These are phyloP conservation scores for Sinohyriopsis cumingii DNA, from an alignment of 2,888 invertebrate species.

Conservation along the genomic window DNA sequence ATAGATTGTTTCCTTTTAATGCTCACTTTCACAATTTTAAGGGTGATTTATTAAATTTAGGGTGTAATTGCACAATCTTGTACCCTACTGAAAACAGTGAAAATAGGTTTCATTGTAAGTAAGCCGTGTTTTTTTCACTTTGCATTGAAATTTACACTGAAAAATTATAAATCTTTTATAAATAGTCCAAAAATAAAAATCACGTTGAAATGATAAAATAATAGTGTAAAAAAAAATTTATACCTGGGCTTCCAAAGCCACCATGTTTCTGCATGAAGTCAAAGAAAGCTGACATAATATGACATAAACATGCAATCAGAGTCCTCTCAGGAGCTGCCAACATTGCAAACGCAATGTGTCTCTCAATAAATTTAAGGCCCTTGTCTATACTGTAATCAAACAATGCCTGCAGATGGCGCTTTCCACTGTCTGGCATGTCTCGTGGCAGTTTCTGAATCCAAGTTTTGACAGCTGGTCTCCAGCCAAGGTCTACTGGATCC, in stretches of 20 bases:
- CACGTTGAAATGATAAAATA: too few species aligned
- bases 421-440: constrained; percentile 68
- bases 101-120: too few species aligned
- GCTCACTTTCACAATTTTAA: too few species aligned
- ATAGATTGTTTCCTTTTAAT: too few species aligned
- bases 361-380: constrained; percentile 63
- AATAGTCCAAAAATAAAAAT: too few species aligned
- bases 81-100: too few species aligned
- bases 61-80: too few species aligned
- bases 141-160: too few species aligned
- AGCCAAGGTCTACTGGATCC: constrained; percentile 71
- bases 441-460: constrained; percentile 65
- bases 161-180: too few species aligned
- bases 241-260: constrained; percentile 69
- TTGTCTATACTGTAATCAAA: constrained; percentile 67
- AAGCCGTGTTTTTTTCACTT: too few species aligned
- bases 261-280: constrained; percentile 68
- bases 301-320: constrained; percentile 64
- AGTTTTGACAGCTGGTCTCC: constrained; percentile 69
- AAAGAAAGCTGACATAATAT: constrained; percentile 67
- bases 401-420: constrained; percentile 59
- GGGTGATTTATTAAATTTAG: too few species aligned
- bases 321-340: constrained; percentile 65
- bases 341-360: constrained; percentile 55
- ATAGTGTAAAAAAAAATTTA: background rate